Base-by-base conservation (phyloP, 2,113 vertebrate species). In the Ginglymostoma cirratum region DNA sequence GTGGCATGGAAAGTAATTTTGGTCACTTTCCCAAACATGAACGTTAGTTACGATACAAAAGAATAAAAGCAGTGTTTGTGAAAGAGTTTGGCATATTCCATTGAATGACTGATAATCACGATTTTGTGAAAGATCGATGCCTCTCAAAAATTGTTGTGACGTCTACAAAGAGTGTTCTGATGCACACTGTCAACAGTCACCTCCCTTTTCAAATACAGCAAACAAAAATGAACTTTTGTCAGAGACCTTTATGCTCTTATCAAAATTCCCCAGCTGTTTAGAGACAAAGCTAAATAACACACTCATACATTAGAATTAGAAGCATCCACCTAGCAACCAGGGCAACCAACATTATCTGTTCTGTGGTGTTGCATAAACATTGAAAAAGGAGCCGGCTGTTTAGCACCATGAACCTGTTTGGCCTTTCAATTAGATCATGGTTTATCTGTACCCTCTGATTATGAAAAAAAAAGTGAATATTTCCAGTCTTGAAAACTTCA, bases 271-370 rank as follows among this genome's bases (percentile, higher is more conserved):
- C 87, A 90, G 87, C 52, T 90, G 87, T 90, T 93, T 66, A 66
- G 61, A 93, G 55, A 42, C 89, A 93, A 92, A 0, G 87, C 30
- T n/a, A 65, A 61, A 61, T 65, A 92, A 92, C 55, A 65, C 17
- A 92, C n/a, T 34, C 61, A 93, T 66, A 93, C 6, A 19, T 66
- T 65, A 72, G 69, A 45, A 72, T 72, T 21, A 90, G 87, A 95
- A 72, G 38, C 27, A 76, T 52, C 94, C 69, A 76, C 66, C 94
- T n/a, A 95, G 94, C 94, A 95, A 95, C 94, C 94, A 34, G 69
- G 42, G 52, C 27, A 72, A 70, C 27, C 27, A 52, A 12, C 30
- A 5, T 38, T 76, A 95, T 67, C 94, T 48, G 14, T 72, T 94
- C 23, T 76, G 67, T 52, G 69, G 69, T 70, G 93, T 72, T 95